These are phyloP conservation scores for Chirona hameri DNA, from an alignment of 2,888 invertebrate genomes.

Conservation along the genomic window DNA sequence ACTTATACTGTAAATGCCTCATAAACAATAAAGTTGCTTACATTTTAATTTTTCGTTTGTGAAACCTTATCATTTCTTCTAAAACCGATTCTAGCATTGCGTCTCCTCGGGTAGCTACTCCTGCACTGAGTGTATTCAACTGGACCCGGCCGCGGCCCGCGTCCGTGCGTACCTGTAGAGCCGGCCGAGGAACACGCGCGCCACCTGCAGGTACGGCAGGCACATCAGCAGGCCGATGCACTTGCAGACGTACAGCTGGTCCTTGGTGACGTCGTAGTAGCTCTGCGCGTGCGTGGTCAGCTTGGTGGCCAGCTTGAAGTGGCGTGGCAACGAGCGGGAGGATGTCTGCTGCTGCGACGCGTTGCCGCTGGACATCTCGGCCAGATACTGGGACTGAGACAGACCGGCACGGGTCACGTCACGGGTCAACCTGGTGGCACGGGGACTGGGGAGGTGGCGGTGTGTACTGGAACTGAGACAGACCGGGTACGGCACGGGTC, in stretches of 20 bases:
- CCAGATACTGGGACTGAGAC: constrained; percentile 38
- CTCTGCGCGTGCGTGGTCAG: constrained; percentile 58
- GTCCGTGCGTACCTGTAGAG: constrained; percentile 63
- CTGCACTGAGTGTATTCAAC: no score
- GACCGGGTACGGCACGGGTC: no score
- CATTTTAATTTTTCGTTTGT: no score
- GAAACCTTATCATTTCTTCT: no score
- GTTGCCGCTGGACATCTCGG: constrained; percentile 38
- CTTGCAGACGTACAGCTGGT: constrained; percentile 92
- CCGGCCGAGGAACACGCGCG: constrained; percentile 79
- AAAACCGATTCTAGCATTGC: no score
- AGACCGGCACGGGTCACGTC: no score
- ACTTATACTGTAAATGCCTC: no score
- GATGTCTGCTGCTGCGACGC: constrained; percentile 33
- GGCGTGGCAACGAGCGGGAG: constrained; percentile 77
- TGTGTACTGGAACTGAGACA: constrained; percentile 47
- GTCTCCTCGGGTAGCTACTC: no score
- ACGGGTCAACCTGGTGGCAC: no score
- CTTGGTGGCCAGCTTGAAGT: constrained; percentile 66
- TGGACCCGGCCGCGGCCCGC: no score
- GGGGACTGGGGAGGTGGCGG: background rate
- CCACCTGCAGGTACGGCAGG: constrained; percentile 82
- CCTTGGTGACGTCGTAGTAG: constrained; percentile 89
- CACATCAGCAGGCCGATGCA: constrained; percentile 89
- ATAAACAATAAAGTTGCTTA: no score